Evolutionary conservation across 1,140 invertebrate genomes (phyloP).

Genomic region (Pectinophora gossypiella): DNA sequence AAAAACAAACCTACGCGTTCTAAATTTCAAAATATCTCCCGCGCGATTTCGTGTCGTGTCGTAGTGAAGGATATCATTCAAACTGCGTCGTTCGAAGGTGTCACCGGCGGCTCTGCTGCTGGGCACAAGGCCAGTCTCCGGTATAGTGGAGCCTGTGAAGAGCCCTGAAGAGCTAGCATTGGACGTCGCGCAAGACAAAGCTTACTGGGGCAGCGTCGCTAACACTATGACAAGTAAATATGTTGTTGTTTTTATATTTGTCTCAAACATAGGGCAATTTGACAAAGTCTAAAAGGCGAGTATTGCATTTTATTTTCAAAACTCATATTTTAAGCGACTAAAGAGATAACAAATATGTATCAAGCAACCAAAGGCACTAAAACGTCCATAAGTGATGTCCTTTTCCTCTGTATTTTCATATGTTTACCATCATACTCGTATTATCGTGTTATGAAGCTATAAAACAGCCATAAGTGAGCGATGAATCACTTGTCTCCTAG

Average conservation of each 20-base stretch:
- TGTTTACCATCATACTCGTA: background rate
- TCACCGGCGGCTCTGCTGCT: conserved; percentile 66
- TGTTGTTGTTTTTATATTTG: background rate
- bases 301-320: no score
- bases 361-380: no score
- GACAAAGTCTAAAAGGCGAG: no score
- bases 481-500: conserved; percentile 10
- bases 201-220: conserved; percentile 66
- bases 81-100: conserved; percentile 62
- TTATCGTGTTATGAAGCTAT: background rate
- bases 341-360: no score
- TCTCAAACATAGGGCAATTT: background rate
- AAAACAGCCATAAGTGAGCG: background rate
- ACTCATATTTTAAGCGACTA: no score
- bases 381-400: background rate
- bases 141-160: conserved; percentile 56
- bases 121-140: conserved; percentile 62
- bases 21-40: background rate
- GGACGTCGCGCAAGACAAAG: conserved; percentile 71
- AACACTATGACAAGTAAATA: conserved; percentile 52
- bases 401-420: background rate
- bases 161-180: conserved; percentile 69
- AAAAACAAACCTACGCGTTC: background rate
- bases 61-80: conserved; percentile 21
- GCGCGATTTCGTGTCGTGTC: background rate